A percentile compares a stretch with the other conserved stretches of the same genome.
Evolutionary conservation across 1,140 invertebrate genomes (phyloP).

Genomic region (Lithobius niger): DNA sequence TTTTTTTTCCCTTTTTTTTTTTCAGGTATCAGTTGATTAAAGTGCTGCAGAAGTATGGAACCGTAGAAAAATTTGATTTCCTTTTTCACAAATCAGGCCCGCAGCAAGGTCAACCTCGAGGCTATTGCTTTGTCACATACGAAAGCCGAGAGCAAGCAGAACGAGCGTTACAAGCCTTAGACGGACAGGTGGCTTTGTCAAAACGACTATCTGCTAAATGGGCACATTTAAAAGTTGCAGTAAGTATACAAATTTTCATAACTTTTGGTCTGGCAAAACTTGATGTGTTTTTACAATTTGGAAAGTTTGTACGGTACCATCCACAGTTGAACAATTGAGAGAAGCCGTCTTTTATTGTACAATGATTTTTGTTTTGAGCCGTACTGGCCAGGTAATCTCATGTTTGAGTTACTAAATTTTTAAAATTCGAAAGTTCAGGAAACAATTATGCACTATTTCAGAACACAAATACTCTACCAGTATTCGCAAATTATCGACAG

Average conservation of each 20-base stretch:
- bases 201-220: slow-evolving; percentile 31
- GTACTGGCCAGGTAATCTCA: too few relatives aligned
- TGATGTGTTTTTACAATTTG: too few relatives aligned
- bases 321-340: too few relatives aligned
- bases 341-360: too few relatives aligned
- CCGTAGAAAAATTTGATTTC: slow-evolving; percentile 85
- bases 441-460: too few relatives aligned
- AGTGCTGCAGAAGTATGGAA: slow-evolving; percentile 81
- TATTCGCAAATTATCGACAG: too few relatives aligned
- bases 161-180: slow-evolving; percentile 19
- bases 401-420: too few relatives aligned
- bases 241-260: too few relatives aligned
- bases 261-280: too few relatives aligned
- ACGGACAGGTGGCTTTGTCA: slow-evolving; percentile 30
- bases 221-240: slow-evolving; percentile 17
- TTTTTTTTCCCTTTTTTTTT: slow-evolving; percentile 20
- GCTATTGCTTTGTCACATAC: slow-evolving; percentile 88
- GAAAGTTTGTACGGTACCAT: too few relatives aligned
- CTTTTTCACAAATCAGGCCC: slow-evolving; percentile 80
- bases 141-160: slow-evolving; percentile 40
- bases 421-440: too few relatives aligned
- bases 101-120: slow-evolving; percentile 68
- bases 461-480: too few relatives aligned
- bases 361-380: neutral
- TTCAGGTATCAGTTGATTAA: slow-evolving; percentile 83